Evolutionary conservation across 2,888 invertebrate genomes (phyloP).

Genomic region (Eurois occulta): DNA sequence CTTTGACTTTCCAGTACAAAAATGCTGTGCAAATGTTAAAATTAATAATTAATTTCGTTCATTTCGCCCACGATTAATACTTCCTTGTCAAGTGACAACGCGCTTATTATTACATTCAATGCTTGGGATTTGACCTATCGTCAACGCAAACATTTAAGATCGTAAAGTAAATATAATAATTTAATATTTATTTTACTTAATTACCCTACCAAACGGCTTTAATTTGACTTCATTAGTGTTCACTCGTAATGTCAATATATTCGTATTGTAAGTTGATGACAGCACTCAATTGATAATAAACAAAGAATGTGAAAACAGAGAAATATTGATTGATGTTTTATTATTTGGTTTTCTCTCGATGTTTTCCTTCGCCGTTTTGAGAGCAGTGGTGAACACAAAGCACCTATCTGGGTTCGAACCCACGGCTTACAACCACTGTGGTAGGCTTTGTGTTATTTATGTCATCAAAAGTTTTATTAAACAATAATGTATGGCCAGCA

Average conservation of each 20-base stretch:
- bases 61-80: neutral
- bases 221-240: neutral
- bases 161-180: neutral
- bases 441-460: too few relatives aligned
- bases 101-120: neutral
- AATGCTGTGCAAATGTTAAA: neutral
- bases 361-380: too few relatives aligned
- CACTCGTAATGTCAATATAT: neutral
- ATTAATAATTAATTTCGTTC: neutral
- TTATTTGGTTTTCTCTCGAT: neutral
- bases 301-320: neutral
- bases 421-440: too few relatives aligned
- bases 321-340: neutral
- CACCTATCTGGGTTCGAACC: too few relatives aligned
- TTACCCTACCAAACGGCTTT: conserved; percentile 12
- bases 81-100: neutral
- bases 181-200: conserved; percentile 26
- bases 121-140: neutral
- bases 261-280: neutral
- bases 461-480: too few relatives aligned
- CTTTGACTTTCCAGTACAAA: neutral
- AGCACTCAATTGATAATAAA: neutral
- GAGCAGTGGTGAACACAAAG: too few relatives aligned
- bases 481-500: too few relatives aligned
- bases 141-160: neutral